phyloP scores from a whole-genome alignment of 1,140 invertebrate genomes.

The Drosophila suzukii region DNA sequence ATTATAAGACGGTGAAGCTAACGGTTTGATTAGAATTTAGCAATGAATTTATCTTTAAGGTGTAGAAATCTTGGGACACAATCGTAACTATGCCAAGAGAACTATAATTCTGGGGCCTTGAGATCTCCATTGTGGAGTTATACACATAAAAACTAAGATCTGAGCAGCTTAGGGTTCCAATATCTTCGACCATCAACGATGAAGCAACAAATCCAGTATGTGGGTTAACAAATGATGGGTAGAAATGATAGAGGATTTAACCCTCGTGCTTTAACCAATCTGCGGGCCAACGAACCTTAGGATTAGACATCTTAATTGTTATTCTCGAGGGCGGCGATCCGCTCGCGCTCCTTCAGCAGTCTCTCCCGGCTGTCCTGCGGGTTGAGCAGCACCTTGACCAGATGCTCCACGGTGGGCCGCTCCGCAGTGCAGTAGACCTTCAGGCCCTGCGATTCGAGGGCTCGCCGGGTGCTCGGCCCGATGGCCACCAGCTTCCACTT shows the following conservation, averaged over 20 bases:
- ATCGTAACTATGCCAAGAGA: too few species aligned
- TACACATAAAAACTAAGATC: too few species aligned
- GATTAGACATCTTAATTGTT: constrained; percentile 22
- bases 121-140: too few species aligned
- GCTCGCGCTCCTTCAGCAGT: constrained; percentile 43
- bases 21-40: too few species aligned
- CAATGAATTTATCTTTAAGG: too few species aligned
- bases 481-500: constrained; percentile 82
- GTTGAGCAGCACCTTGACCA: constrained; percentile 81
- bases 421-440: constrained; percentile 79
- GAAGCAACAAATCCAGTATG: not conserved
- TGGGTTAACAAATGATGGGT: too few species aligned
- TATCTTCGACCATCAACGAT: too few species aligned
- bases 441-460: constrained; percentile 63
- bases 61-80: too few species aligned
- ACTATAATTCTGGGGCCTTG: too few species aligned
- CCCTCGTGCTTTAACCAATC: too few species aligned
- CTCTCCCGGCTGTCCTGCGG: constrained; percentile 75
- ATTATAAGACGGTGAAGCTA: not conserved
- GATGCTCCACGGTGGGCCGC: constrained; percentile 81
- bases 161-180: too few species aligned
- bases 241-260: not conserved
- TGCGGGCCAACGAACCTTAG: not conserved
- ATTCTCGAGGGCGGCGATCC: constrained; percentile 32
- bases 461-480: constrained; percentile 79